phyloP scores from a whole-genome alignment of 35 echinoderm and acorn worm genomes.

The Lytechinus pictus region DNA sequence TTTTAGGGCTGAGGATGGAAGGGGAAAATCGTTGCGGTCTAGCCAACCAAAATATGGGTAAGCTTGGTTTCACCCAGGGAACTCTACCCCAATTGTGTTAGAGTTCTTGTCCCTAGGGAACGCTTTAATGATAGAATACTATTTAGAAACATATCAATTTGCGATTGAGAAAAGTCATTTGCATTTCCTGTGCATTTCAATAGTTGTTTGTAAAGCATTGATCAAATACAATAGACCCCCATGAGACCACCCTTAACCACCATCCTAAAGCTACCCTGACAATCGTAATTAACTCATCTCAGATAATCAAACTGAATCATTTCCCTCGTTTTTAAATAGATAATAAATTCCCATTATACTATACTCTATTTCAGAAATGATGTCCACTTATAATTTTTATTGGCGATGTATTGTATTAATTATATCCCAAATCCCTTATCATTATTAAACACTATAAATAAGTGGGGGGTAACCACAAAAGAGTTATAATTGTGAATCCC shows the following conservation, averaged over 20 bases:
- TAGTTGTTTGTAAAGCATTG: conserved; percentile 9
- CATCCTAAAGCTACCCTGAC: not conserved
- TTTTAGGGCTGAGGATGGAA: not conserved
- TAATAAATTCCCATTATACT: not conserved
- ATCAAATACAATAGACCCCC: not conserved
- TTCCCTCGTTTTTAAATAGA: not conserved
- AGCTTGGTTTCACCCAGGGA: not conserved
- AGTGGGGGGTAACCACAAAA: conserved; percentile 1
- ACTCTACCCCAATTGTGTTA: conserved; percentile 17
- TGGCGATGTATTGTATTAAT: not conserved
- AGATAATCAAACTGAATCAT: not conserved
- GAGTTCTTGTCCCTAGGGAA: conserved; percentile 10
- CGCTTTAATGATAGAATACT: conserved; percentile 33
- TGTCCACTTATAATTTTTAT: not conserved
- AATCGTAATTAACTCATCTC: not conserved
- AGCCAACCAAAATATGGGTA: conserved; percentile 2
- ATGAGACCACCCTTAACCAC: not conserved
- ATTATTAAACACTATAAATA: not conserved
- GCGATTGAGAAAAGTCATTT: conserved; percentile 11
- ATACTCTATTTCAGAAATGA: not conserved
- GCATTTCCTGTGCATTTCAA: conserved; percentile 37
- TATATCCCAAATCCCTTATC: not conserved
- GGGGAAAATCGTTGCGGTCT: not conserved
- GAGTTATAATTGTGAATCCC: not conserved
- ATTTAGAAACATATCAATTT: conserved; percentile 38